Conservation (phyloP, 1,140 invertebrate species). For the Liolophura sinensis region DNA sequence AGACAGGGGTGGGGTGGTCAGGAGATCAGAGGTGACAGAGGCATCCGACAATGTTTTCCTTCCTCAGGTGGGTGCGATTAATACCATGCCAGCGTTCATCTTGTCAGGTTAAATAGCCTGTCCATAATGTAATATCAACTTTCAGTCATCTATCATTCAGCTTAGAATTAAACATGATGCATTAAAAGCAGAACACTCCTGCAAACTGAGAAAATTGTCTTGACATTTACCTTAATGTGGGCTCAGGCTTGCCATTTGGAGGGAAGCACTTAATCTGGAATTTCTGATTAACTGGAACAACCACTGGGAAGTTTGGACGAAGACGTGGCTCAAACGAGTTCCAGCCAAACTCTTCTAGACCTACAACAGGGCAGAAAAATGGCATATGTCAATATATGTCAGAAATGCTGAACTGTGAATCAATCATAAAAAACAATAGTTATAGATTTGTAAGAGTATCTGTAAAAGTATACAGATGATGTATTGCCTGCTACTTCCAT, state of each 20-base stretch:
- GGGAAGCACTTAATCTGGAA: slow-evolving; percentile 69
- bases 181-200: no score
- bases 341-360: slow-evolving; percentile 64
- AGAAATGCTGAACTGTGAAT: slow-evolving; percentile 6
- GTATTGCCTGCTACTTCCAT: background rate
- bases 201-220: slow-evolving; percentile 7
- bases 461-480: background rate
- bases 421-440: background rate
- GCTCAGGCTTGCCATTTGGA: slow-evolving; percentile 61
- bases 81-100: no score
- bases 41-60: no score
- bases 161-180: no score
- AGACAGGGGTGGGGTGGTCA: no score
- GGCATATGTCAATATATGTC: slow-evolving; percentile 7
- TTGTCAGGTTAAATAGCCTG: no score
- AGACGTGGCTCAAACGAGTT: slow-evolving; percentile 60
- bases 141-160: no score
- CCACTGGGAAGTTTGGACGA: slow-evolving; percentile 60
- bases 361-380: slow-evolving; percentile 57
- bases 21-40: no score
- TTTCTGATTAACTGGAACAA: slow-evolving; percentile 66
- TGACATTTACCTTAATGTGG: slow-evolving; percentile 40
- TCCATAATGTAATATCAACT: no score
- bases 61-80: no score
- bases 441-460: slow-evolving; percentile 5